Evolutionary conservation across 1,140 invertebrate species (phyloP).

Genomic region (Neodiprion virginianus): DNA sequence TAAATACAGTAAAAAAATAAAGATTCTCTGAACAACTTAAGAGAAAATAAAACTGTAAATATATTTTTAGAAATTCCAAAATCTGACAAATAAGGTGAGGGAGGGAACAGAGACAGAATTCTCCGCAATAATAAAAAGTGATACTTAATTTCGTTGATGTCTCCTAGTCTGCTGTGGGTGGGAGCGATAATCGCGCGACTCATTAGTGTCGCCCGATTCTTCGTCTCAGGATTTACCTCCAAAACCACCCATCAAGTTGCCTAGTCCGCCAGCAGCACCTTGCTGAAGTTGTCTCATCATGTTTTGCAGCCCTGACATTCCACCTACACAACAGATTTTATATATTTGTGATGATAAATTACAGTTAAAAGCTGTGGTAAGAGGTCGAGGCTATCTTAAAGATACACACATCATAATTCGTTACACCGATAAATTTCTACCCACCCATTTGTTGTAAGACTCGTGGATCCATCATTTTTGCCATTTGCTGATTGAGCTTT

Average conservation of each 20-base stretch:
- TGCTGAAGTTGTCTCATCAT: conserved; percentile 99
- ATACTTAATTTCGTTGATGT: conserved; percentile 2
- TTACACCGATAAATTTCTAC: conserved; percentile 28
- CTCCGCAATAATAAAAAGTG: not conserved
- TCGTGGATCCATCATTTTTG: conserved; percentile 99
- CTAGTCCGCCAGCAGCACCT: conserved; percentile 76
- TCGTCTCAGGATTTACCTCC: conserved; percentile 58
- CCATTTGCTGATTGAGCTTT: conserved; percentile 99
- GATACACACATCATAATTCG: conserved; percentile 25
- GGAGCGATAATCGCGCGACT: not conserved
- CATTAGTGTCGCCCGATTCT: not conserved
- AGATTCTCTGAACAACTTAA: too few species aligned
- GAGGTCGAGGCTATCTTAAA: not conserved
- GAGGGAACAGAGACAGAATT: too few species aligned
- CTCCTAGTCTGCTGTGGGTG: not conserved
- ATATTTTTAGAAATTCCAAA: too few species aligned
- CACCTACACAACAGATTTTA: conserved; percentile 72
- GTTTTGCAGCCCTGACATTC: conserved; percentile 94
- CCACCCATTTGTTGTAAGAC: conserved; percentile 93
- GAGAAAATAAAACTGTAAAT: too few species aligned
- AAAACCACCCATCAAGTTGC: conserved; percentile 82
- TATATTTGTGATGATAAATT: not conserved
- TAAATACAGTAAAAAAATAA: too few species aligned
- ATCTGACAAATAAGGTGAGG: too few species aligned
- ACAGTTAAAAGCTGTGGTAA: not conserved